phyloP scores from a whole-genome alignment of 2,797 vertebrate species.

The Malacoraja senta region DNA sequence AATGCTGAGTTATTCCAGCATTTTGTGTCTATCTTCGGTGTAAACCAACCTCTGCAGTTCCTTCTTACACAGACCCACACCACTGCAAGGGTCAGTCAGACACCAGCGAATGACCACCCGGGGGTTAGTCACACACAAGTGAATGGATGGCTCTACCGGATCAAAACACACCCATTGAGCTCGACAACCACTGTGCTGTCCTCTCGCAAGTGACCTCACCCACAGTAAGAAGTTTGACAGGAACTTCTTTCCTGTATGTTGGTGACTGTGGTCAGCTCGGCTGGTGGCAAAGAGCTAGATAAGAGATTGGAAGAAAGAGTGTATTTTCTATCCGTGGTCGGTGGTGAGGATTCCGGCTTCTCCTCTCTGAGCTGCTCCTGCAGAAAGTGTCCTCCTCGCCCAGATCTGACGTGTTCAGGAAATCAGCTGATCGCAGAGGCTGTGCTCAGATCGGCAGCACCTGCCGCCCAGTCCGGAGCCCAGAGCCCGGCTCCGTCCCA shows the following conservation, averaged over 20 bases:
- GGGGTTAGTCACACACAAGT: too few relatives aligned
- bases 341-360: background rate
- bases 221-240: background rate
- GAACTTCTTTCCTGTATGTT: background rate
- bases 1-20: too few relatives aligned
- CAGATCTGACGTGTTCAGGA: constrained; percentile 31
- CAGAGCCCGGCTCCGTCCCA: constrained; percentile 25
- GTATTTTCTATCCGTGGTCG: background rate
- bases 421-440: constrained; percentile 17
- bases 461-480: background rate
- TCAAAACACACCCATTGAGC: background rate
- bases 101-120: too few relatives aligned
- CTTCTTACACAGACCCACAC: too few relatives aligned
- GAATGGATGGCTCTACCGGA: too few relatives aligned
- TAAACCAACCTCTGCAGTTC: too few relatives aligned
- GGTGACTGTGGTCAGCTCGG: background rate
- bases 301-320: background rate
- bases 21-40: too few relatives aligned
- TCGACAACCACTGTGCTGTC: background rate
- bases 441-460: background rate
- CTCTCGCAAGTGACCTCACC: background rate
- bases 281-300: background rate
- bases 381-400: background rate
- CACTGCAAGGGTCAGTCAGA: too few relatives aligned
- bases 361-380: background rate